These are phyloP conservation scores for Lindbergichthys nudifrons DNA, from an alignment of 2,797 vertebrate species.

Conservation along the genomic window DNA sequence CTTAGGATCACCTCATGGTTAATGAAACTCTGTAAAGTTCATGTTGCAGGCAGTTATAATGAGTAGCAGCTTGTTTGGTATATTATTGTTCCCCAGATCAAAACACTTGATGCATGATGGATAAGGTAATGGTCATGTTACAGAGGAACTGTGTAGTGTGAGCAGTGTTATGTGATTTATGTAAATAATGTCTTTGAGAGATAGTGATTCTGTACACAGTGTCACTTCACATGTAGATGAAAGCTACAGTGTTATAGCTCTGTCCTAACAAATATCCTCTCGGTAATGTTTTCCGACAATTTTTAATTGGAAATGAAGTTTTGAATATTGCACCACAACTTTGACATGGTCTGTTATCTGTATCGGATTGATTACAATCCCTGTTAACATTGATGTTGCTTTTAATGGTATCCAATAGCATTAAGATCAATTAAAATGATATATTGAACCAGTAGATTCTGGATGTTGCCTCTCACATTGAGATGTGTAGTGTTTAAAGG, in stretches of 20 bases:
- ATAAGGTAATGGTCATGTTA: not conserved
- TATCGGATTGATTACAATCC: not conserved
- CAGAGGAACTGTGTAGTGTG: not conserved
- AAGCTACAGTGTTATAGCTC: not conserved
- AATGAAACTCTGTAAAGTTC: not conserved
- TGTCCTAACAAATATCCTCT: slow-evolving; percentile 9
- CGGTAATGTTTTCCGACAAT: not conserved
- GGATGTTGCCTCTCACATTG: not conserved
- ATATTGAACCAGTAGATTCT: no score
- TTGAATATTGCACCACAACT: not conserved
- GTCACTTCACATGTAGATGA: no score
- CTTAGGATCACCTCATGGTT: not conserved
- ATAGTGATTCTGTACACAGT: not conserved
- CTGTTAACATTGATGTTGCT: not conserved
- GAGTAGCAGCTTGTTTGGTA: not conserved
- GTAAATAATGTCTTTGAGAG: not conserved
- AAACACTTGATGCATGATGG: not conserved
- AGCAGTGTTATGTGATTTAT: not conserved
- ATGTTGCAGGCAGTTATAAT: not conserved
- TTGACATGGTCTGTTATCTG: no score
- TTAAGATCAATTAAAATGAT: no score
- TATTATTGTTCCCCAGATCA: not conserved
- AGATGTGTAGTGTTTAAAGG: not conserved
- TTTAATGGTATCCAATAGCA: not conserved
- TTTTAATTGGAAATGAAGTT: not conserved